Conservation (phyloP, 1,140 invertebrate species). For the Solenopsis invicta region DNA sequence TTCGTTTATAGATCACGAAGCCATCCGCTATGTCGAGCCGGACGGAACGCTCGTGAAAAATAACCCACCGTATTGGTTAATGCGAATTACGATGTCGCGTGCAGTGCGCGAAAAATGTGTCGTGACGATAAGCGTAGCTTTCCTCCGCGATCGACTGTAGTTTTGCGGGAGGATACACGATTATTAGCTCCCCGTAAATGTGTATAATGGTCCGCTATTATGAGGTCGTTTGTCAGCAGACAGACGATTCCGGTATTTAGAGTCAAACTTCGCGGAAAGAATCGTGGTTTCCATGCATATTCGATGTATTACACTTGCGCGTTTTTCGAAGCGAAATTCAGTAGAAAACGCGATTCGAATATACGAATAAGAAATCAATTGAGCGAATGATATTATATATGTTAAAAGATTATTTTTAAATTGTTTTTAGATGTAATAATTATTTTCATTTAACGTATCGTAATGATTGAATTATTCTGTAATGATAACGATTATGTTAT, state of each 20-base stretch:
- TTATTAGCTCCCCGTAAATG: constrained; percentile 63
- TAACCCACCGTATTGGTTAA: constrained; percentile 45
- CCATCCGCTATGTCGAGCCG: neutral
- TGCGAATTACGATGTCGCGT: constrained; percentile 59
- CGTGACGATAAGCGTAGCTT: constrained; percentile 48
- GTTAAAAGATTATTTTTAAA: constrained; percentile 25
- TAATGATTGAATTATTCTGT: constrained; percentile 7
- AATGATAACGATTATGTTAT: constrained; percentile 29
- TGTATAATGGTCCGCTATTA: constrained; percentile 55
- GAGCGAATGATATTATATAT: neutral
- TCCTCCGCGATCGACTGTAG: constrained; percentile 2
- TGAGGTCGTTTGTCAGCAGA: constrained; percentile 44
- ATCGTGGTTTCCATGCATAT: constrained; percentile 10
- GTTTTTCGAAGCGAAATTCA: constrained; percentile 6
- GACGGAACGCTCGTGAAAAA: constrained; percentile 43
- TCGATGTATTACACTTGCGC: neutral
- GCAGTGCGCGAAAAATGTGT: constrained; percentile 58
- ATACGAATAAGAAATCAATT: neutral
- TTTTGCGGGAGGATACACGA: constrained; percentile 43
- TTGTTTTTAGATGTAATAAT: too few species aligned
- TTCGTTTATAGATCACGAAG: constrained; percentile 8
- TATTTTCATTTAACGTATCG: constrained; percentile 15
- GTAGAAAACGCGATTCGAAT: neutral
- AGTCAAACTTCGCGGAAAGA: constrained; percentile 30
- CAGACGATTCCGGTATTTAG: constrained; percentile 46